phyloP scores from a whole-genome alignment of 2,113 vertebrate genomes.

The Charina bottae region DNA sequence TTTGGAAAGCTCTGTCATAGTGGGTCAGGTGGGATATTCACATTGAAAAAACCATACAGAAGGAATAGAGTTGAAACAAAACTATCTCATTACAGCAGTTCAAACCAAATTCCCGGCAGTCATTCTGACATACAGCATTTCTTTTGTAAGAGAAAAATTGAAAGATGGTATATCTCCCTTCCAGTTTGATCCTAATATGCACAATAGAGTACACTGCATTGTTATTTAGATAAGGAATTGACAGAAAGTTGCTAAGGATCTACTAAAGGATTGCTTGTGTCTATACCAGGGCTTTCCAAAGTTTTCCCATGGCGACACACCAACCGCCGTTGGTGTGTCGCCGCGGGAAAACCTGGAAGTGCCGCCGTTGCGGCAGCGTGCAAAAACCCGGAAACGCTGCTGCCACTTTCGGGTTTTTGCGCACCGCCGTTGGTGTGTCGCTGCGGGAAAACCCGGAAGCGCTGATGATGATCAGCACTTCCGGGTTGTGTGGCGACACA shows the following conservation, averaged over 20 bases:
- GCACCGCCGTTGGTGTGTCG: too few species aligned
- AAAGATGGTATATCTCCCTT: neutral
- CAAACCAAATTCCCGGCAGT: neutral
- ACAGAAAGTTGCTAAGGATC: neutral
- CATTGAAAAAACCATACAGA: neutral
- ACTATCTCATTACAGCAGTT: neutral
- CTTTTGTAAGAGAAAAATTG: neutral
- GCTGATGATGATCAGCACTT: too few species aligned
- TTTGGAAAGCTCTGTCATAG: too few species aligned
- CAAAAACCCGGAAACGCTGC: too few species aligned
- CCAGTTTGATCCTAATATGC: neutral
- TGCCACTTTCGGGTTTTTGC: too few species aligned
- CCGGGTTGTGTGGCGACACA: too few species aligned
- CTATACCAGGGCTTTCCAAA: too few species aligned
- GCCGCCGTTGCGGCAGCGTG: too few species aligned
- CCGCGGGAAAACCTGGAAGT: too few species aligned
- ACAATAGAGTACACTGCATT: neutral
- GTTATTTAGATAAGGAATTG: neutral
- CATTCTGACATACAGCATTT: neutral
- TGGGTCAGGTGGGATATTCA: neutral
- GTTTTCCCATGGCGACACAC: too few species aligned
- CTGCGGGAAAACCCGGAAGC: too few species aligned
- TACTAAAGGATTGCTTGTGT: neutral
- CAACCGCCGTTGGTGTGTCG: too few species aligned
- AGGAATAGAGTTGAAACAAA: neutral